A percentile compares a stretch with the other conserved stretches of the same genome.
phyloP scores from a whole-genome alignment of 2,888 invertebrate species.

The Lasioglossum malachurum region DNA sequence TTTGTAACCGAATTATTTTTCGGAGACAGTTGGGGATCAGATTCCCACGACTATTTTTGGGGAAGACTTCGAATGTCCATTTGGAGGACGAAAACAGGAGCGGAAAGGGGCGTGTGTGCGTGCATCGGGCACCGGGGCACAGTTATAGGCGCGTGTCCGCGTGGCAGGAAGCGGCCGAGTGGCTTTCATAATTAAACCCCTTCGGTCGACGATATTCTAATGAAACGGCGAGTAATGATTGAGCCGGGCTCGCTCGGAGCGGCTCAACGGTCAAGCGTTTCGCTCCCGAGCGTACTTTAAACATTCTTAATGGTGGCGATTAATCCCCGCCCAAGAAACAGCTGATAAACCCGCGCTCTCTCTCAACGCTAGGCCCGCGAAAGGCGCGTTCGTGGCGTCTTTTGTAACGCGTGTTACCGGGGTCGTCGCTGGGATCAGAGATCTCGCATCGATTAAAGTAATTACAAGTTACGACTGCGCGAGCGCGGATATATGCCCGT shows the following conservation, averaged over 20 bases:
- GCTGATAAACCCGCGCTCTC: background rate
- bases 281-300: background rate
- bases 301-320: slow-evolving; percentile 19
- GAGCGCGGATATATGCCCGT: slow-evolving; percentile 17
- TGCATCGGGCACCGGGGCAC: slow-evolving; percentile 73
- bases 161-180: slow-evolving; percentile 75
- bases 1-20: background rate
- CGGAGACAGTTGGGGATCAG: background rate
- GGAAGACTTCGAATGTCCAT: slow-evolving; percentile 62
- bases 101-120: slow-evolving; percentile 62
- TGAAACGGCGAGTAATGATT: slow-evolving; percentile 80
- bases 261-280: slow-evolving; percentile 38
- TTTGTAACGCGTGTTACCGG: slow-evolving; percentile 39
- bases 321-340: background rate
- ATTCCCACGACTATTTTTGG: slow-evolving; percentile 69
- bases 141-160: slow-evolving; percentile 74
- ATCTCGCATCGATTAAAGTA: slow-evolving; percentile 56
- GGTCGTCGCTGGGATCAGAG: slow-evolving; percentile 40
- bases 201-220: slow-evolving; percentile 81
- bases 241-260: slow-evolving; percentile 56
- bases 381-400: slow-evolving; percentile 15
- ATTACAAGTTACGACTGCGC: slow-evolving; percentile 46
- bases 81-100: slow-evolving; percentile 24
- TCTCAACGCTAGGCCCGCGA: background rate
- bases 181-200: slow-evolving; percentile 80